Conservation (phyloP, 2,797 vertebrate genomes). For the Paedocypris micromegethes region DNA sequence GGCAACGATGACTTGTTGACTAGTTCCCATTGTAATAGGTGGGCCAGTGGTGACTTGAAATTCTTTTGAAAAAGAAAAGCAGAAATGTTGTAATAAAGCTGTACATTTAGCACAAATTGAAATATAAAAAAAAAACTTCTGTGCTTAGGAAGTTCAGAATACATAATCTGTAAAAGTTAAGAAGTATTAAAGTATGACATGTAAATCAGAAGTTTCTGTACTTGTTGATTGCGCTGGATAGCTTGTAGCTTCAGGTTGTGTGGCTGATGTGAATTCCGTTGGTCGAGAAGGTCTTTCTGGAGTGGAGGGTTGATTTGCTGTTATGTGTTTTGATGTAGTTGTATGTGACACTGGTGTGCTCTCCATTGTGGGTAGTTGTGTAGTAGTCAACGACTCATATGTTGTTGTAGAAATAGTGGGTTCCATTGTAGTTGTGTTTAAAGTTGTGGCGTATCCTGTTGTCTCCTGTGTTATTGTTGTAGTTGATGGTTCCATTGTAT, state of each 20-base stretch:
- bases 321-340: conserved; percentile 6
- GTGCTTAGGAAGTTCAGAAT: too few relatives aligned
- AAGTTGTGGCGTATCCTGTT: background rate
- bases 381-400: background rate
- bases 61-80: background rate
- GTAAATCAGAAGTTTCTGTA: too few relatives aligned
- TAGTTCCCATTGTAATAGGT: rapidly evolving
- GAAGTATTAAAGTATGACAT: too few relatives aligned
- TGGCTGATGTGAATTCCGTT: background rate
- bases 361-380: background rate
- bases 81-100: background rate
- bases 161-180: too few relatives aligned
- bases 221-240: background rate
- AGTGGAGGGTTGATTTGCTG: background rate
- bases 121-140: too few relatives aligned
- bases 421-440: background rate
- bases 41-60: background rate
- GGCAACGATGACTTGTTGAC: background rate
- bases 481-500: background rate
- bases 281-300: background rate
- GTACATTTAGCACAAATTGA: background rate
- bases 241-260: conserved; percentile 8
- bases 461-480: background rate
- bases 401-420: too few relatives aligned
- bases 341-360: background rate